Evolutionary conservation across 2,797 vertebrate species (phyloP).

Genomic region (Loris lydekkerianus): DNA sequence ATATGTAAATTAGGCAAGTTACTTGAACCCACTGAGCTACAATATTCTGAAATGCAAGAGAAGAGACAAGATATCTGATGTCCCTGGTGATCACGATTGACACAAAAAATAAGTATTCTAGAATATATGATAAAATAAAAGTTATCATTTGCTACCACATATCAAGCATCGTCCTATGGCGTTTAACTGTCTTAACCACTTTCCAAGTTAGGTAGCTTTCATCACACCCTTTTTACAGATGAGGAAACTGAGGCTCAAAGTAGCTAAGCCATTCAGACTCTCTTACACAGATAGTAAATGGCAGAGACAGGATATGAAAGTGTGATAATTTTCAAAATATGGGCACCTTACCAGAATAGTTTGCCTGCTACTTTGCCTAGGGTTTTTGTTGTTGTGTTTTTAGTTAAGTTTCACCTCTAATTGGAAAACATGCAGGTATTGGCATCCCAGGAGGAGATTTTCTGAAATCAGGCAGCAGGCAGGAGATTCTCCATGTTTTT

Average conservation of each 20-base stretch:
- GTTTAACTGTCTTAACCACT: background rate
- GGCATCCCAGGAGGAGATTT: background rate
- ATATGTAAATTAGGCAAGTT: background rate
- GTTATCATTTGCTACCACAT: background rate
- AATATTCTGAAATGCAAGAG: background rate
- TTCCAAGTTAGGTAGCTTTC: background rate
- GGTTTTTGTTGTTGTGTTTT: background rate
- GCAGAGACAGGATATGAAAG: background rate
- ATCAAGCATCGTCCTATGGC: background rate
- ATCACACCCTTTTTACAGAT: background rate
- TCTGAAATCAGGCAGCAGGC: background rate
- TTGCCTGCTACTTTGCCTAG: background rate
- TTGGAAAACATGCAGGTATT: background rate
- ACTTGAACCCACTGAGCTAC: background rate
- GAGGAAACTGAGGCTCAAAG: background rate
- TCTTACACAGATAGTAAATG: background rate
- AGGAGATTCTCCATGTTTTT: background rate
- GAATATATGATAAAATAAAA: background rate
- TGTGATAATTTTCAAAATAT: background rate
- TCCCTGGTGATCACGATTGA: background rate
- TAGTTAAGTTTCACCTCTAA: background rate
- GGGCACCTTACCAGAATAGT: background rate
- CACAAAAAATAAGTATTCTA: background rate
- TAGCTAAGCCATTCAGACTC: background rate
- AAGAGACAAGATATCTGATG: background rate